A percentile compares a stretch with the other conserved stretches of the same genome.
phyloP scores from a whole-genome alignment of 2,113 vertebrate genomes.

The Gila orcuttii region DNA sequence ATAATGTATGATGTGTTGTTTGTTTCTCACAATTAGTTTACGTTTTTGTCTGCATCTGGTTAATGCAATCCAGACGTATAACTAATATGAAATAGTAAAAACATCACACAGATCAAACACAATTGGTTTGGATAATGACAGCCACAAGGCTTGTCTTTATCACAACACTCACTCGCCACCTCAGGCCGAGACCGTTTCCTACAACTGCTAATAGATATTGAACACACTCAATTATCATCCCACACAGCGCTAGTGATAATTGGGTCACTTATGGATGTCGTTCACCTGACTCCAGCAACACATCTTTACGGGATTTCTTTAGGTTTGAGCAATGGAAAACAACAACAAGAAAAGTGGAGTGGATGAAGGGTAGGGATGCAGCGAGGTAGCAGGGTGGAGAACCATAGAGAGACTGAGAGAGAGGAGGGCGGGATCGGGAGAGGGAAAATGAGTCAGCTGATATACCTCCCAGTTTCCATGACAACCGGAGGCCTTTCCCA shows the following conservation, averaged over 20 bases:
- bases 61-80: background rate
- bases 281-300: background rate
- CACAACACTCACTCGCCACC: background rate
- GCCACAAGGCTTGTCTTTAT: conserved; percentile 26
- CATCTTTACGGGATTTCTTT: background rate
- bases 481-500: conserved; percentile 76
- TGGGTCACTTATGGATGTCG: conserved; percentile 37
- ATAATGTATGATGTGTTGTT: background rate
- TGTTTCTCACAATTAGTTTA: background rate
- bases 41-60: background rate
- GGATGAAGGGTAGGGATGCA: conserved; percentile 45
- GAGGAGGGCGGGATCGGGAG: conserved; percentile 47
- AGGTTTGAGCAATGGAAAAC: background rate
- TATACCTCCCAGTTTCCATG: conserved; percentile 80
- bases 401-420: conserved; percentile 38
- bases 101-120: background rate
- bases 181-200: background rate
- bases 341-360: conserved; percentile 52
- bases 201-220: conserved; percentile 38
- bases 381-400: conserved; percentile 54
- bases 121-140: conserved; percentile 5
- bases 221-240: conserved; percentile 28
- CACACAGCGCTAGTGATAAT: conserved; percentile 36
- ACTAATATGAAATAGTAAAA: background rate
- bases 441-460: conserved; percentile 77